Percentiles rank a stretch among this genome's conserved stretches.
These are phyloP conservation scores for Tinea pellionella DNA, from an alignment of 2,888 invertebrate species.

Conservation along the genomic window DNA sequence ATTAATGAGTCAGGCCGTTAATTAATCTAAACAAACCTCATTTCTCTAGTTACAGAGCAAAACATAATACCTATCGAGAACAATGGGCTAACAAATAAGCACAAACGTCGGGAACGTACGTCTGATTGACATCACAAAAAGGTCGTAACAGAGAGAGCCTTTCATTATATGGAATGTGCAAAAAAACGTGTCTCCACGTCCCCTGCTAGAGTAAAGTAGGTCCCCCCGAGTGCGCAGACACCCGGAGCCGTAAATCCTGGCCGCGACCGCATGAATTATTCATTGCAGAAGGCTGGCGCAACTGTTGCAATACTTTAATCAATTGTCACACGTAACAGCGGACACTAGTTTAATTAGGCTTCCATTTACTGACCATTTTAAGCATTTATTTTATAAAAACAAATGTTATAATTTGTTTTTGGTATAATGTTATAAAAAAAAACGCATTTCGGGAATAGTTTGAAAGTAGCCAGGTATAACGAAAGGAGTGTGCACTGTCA, in stretches of 20 bases:
- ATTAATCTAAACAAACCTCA: neutral
- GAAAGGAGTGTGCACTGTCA: too few species aligned
- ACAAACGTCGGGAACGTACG: constrained; percentile 15
- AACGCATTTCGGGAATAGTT: too few species aligned
- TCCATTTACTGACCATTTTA: neutral
- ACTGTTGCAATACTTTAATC: constrained; percentile 5
- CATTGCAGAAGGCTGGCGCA: constrained; percentile 30
- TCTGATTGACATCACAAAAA: constrained; percentile 62
- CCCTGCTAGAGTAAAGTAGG: constrained; percentile 19
- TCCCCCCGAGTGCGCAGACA: constrained; percentile 23
- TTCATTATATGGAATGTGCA: constrained; percentile 46
- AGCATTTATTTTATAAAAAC: too few species aligned
- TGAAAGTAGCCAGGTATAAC: too few species aligned
- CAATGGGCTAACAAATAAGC: neutral
- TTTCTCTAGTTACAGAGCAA: neutral
- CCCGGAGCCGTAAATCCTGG: constrained; percentile 15
- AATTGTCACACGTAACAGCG: neutral
- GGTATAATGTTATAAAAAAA: too few species aligned
- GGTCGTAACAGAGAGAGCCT: constrained; percentile 42
- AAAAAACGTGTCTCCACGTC: constrained; percentile 36
- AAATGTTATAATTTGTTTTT: too few species aligned
- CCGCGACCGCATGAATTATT: constrained; percentile 39
- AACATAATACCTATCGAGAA: neutral
- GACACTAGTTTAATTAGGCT: neutral
- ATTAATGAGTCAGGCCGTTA: neutral